Evolutionary conservation across 2,888 invertebrate species (phyloP).

Genomic region (Mesopsocus fuscifrons): DNA sequence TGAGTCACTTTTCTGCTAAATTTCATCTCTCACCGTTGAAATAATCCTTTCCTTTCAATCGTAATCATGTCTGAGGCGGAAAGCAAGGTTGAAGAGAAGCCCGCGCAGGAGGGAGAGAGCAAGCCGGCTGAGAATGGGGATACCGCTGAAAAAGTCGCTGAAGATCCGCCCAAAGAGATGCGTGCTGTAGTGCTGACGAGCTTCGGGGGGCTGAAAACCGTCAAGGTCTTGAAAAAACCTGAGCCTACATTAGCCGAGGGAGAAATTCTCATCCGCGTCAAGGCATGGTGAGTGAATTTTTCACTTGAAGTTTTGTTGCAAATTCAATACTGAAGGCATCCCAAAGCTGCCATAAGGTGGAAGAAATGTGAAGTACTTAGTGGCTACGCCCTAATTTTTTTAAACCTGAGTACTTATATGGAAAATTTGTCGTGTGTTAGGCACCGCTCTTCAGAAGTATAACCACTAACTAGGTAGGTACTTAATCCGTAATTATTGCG

Average conservation of each 20-base stretch:
- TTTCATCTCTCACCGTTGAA: too few species aligned
- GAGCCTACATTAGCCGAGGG: slow-evolving; percentile 51
- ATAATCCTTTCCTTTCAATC: too few species aligned
- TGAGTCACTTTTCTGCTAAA: too few species aligned
- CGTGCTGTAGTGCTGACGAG: slow-evolving; percentile 65
- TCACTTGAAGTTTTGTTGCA: slow-evolving; percentile 9
- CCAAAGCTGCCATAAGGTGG: slow-evolving; percentile 6
- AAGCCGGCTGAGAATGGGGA: slow-evolving; percentile 23
- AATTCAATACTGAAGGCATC: slow-evolving; percentile 6
- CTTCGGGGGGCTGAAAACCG: slow-evolving; percentile 70
- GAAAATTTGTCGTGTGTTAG: too few species aligned
- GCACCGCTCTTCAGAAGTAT: too few species aligned
- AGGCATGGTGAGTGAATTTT: slow-evolving; percentile 55
- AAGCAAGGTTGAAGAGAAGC: slow-evolving; percentile 30
- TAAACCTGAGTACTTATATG: too few species aligned
- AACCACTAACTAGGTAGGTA: too few species aligned
- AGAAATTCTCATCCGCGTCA: slow-evolving; percentile 64
- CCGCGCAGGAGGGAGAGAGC: slow-evolving; percentile 25
- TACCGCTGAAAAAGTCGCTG: slow-evolving; percentile 26
- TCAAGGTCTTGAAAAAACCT: slow-evolving; percentile 63
- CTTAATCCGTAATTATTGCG: too few species aligned
- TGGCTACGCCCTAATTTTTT: too few species aligned
- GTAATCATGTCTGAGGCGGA: slow-evolving; percentile 11
- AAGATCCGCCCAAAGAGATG: slow-evolving; percentile 59
- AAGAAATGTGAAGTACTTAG: slow-evolving; percentile 8